A percentile compares a stretch with the other conserved stretches of the same genome.
These are phyloP conservation scores for Dermolepida albohirtum DNA, from an alignment of 2,888 invertebrate species.

Conservation along the genomic window DNA sequence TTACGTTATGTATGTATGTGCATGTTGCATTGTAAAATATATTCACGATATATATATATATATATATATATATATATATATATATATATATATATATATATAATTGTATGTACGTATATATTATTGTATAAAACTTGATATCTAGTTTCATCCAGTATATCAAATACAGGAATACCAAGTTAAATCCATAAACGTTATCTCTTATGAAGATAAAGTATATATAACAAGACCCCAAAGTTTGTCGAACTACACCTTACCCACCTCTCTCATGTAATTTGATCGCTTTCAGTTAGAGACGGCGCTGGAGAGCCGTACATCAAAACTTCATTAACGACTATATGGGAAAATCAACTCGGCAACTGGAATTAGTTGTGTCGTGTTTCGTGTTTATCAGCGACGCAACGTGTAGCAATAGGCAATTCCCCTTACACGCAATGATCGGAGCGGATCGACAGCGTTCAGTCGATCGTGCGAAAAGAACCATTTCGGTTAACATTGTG, in stretches of 20 bases:
- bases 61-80: too few species aligned
- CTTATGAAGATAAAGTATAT: slow-evolving; percentile 8
- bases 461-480: slow-evolving; percentile 6
- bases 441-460: background rate
- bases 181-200: slow-evolving; percentile 12
- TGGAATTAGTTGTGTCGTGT: background rate
- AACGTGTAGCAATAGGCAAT: background rate
- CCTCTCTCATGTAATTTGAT: slow-evolving; percentile 11
- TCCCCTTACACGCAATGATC: slow-evolving; percentile 10
- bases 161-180: background rate
- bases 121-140: too few species aligned
- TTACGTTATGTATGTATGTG: too few species aligned
- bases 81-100: too few species aligned
- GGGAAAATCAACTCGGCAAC: background rate
- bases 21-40: too few species aligned
- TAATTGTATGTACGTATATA: too few species aligned
- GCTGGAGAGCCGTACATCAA: slow-evolving; percentile 12
- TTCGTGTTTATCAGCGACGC: background rate
- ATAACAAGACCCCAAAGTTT: slow-evolving; percentile 15
- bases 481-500: background rate
- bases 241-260: background rate
- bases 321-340: slow-evolving; percentile 20
- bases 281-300: slow-evolving; percentile 9
- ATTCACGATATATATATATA: too few species aligned
- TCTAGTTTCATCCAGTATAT: background rate